phyloP scores from a whole-genome alignment of 1,140 invertebrate genomes.

The Drosophila rhopaloa region DNA sequence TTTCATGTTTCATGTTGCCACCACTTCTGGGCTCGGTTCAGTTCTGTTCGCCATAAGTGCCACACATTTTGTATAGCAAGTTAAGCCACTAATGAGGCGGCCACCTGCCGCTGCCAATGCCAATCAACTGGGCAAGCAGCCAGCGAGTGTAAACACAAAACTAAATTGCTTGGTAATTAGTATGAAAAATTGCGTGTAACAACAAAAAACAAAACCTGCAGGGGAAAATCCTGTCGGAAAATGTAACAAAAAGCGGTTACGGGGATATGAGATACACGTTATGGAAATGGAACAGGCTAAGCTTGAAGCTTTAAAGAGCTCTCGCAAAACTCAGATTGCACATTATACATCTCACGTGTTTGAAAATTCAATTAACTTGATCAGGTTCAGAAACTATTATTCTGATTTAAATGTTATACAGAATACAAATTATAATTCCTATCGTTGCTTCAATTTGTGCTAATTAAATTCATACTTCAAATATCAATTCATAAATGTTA shows the following conservation, averaged over 20 bases:
- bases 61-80: slow-evolving; percentile 80
- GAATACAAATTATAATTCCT: slow-evolving; percentile 7
- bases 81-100: slow-evolving; percentile 81
- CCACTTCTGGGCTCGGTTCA: slow-evolving; percentile 32
- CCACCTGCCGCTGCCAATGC: slow-evolving; percentile 75
- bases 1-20: slow-evolving; percentile 74
- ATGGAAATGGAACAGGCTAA: not conserved
- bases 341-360: not conserved
- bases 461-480: slow-evolving; percentile 29
- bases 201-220: slow-evolving; percentile 17
- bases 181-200: slow-evolving; percentile 75
- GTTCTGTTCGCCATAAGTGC: slow-evolving; percentile 74
- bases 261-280: slow-evolving; percentile 4
- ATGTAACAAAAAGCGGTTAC: slow-evolving; percentile 23
- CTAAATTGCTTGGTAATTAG: slow-evolving; percentile 82
- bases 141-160: slow-evolving; percentile 73
- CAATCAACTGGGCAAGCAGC: slow-evolving; percentile 58
- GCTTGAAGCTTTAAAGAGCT: slow-evolving; percentile 17
- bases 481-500: slow-evolving; percentile 26
- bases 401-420: not conserved
- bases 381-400: not conserved
- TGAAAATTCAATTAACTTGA: not conserved
- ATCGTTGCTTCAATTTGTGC: slow-evolving; percentile 10
- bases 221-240: slow-evolving; percentile 30
- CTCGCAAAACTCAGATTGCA: not conserved